Base-by-base conservation (phyloP, 2,797 vertebrate species). In the Australoheros facetus region DNA sequence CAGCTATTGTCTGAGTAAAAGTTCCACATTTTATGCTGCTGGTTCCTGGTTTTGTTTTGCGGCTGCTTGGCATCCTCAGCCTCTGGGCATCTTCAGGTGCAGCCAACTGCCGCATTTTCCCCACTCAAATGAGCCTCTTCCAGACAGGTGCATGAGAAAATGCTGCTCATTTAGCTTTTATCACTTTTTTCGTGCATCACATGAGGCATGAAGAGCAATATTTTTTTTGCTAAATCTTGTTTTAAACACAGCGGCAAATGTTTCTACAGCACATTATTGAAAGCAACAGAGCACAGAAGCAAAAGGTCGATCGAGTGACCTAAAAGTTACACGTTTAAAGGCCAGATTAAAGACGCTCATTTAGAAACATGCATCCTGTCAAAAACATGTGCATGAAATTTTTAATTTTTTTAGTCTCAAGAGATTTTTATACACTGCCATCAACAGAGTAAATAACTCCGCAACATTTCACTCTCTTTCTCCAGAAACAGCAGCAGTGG, bases 1-100 rank as follows among this genome's bases (percentile, higher is more conserved):
- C 34, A 11, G 23, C 79, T n/a, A 85, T 89, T 91, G 88, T 93
- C 64, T 85, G 3, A 79, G 62, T 51, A 62, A 86, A 88, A 88
- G 88, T 93, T 92, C 90, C 90, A 89, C 91, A 84, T 94, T 91
- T 80, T 83, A 60, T 87, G 51, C 75, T 64, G 75, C 79, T 87
- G 82, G 89, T 94, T 95, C 94, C 92, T 86, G 82, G 70, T 93
- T 87, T 82, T 88, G 73, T 88, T 87, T 76, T 59, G 78, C 37
- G 30, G 28, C 59, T 76, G 71, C 69, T 66, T 82, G 66, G 71
- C 13, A 66, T 88, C 71, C 73, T 84, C 34, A 53, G 66, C 86
- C 92, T 73, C 71, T 51, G 6, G 90, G 90, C 73, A 79, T 73
- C 59, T 23, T 34, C 64, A 51, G 48, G 42, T 11, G 26, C 48